These are phyloP conservation scores for Nomada hirtipes DNA, from an alignment of 2,888 invertebrate genomes.

Conservation along the genomic window DNA sequence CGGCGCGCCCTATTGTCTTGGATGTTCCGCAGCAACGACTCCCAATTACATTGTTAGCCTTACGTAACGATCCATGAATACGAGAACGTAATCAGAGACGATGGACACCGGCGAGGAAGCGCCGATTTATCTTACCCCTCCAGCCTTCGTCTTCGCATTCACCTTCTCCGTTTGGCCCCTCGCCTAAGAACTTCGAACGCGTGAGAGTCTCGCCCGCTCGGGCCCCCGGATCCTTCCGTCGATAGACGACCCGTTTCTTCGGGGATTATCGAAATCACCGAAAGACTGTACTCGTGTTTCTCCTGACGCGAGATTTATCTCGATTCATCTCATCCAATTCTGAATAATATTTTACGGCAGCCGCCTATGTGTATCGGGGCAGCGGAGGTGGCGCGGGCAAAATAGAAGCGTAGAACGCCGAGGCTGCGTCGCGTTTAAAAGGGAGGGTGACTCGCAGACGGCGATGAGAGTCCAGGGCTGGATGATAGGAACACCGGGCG, in stretches of 20 bases:
- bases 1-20: constrained; percentile 58
- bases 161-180: constrained; percentile 48
- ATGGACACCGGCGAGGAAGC: constrained; percentile 27
- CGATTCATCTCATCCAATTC: no score
- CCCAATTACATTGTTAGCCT: constrained; percentile 77
- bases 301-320: no score
- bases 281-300: no score
- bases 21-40: constrained; percentile 38
- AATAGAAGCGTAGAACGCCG: constrained; percentile 25
- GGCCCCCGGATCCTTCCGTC: constrained; percentile 2
- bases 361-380: neutral
- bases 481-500: constrained; percentile 24
- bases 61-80: constrained; percentile 82
- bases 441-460: constrained; percentile 48
- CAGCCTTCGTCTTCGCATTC: constrained; percentile 19
- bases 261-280: no score
- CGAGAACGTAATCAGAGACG: constrained; percentile 74
- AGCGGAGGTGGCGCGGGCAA: neutral
- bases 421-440: constrained; percentile 10
- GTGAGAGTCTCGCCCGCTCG: constrained; percentile 44
- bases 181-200: constrained; percentile 39
- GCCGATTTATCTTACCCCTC: constrained; percentile 43
- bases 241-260: neutral
- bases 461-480: constrained; percentile 38
- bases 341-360: no score